A percentile compares a stretch with the other conserved stretches of the same genome.
These are phyloP conservation scores for Lasioglossum morio DNA, from an alignment of 2,888 invertebrate genomes.

Conservation along the genomic window DNA sequence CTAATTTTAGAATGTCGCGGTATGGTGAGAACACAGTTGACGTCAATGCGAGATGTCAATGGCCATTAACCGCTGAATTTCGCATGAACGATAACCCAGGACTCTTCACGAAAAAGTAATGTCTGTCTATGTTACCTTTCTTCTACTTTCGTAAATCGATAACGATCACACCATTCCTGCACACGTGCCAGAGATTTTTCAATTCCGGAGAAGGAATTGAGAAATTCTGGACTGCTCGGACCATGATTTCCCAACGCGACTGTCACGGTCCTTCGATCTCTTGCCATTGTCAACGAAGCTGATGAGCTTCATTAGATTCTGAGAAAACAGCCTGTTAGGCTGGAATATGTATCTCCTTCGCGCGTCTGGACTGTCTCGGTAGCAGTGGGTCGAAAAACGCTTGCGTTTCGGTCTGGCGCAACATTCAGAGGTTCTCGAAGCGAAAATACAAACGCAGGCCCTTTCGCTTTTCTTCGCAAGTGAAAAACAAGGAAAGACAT, in stretches of 20 bases:
- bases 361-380: too few relatives aligned
- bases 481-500: too few relatives aligned
- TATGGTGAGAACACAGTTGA: not conserved
- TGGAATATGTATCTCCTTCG: too few relatives aligned
- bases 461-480: too few relatives aligned
- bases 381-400: too few relatives aligned
- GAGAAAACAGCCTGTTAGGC: too few relatives aligned
- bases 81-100: not conserved
- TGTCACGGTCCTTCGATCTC: not conserved
- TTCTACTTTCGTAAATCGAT: not conserved
- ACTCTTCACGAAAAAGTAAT: conserved; percentile 3
- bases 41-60: conserved; percentile 1
- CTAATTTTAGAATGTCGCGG: not conserved
- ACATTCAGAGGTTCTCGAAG: too few relatives aligned
- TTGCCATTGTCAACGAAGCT: not conserved
- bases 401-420: too few relatives aligned
- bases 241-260: not conserved
- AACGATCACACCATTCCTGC: too few relatives aligned
- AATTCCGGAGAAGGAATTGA: not conserved
- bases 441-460: too few relatives aligned
- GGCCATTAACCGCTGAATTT: not conserved
- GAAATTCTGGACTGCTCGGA: not conserved
- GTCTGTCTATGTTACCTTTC: not conserved
- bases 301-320: too few relatives aligned
- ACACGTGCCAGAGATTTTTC: not conserved